Evolutionary conservation across 2,113 vertebrate species (phyloP).

Genomic region (Struthio camelus): DNA sequence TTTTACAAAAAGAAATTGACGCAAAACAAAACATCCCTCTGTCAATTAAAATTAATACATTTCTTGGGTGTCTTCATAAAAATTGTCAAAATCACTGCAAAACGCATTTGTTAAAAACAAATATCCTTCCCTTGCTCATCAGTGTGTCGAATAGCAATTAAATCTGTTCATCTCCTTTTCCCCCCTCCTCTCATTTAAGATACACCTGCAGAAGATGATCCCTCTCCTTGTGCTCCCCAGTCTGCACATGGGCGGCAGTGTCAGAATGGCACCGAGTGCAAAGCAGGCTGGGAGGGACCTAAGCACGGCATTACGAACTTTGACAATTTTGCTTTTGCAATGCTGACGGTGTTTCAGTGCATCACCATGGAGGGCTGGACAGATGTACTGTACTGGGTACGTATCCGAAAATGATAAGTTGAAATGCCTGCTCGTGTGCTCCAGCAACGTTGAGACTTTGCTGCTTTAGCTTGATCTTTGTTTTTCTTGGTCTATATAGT

Average conservation of each 20-base stretch:
- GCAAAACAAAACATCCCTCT: neutral
- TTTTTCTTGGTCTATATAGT: neutral
- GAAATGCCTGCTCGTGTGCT: neutral
- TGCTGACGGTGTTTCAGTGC: conserved; percentile 98
- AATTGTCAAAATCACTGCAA: neutral
- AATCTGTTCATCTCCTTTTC: neutral
- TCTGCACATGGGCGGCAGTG: conserved; percentile 91
- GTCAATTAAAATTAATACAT: neutral
- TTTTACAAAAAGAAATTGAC: neutral
- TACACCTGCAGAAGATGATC: conserved; percentile 85
- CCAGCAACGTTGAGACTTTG: rapidly evolving
- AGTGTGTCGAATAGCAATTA: neutral
- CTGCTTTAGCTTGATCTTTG: neutral
- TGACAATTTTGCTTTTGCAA: conserved; percentile 99
- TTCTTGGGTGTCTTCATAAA: neutral
- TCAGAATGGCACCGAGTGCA: conserved; percentile 86
- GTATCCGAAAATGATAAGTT: conserved; percentile 58
- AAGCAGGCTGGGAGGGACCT: conserved; percentile 91
- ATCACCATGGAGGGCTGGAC: conserved; percentile 99
- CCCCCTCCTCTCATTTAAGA: conserved; percentile 54
- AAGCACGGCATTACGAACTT: conserved; percentile 99
- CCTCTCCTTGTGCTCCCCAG: conserved; percentile 89
- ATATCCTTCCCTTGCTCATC: neutral
- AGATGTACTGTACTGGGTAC: conserved; percentile 97
- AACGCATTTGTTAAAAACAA: neutral